phyloP scores from a whole-genome alignment of 1,140 invertebrate species.

The Papilio glaucus region DNA sequence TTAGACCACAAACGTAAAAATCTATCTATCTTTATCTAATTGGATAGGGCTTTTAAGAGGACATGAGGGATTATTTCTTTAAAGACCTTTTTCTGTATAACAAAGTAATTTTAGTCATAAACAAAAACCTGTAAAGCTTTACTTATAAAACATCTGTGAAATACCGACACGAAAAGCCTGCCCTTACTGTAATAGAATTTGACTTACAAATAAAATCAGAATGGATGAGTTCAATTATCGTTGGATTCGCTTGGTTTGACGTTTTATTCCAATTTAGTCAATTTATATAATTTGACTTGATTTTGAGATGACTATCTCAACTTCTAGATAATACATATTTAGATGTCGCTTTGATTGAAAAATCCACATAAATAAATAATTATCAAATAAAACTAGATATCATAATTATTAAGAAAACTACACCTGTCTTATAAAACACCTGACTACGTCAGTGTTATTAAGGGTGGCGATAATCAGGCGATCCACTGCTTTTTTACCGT shows the following conservation, averaged over 20 bases:
- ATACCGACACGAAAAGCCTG: background rate
- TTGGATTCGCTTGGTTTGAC: background rate
- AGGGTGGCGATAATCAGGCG: too few species aligned
- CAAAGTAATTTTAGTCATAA: background rate
- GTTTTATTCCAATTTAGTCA: background rate
- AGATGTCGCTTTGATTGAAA: background rate
- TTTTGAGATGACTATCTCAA: background rate
- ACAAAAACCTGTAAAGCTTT: background rate
- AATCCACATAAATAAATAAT: too few species aligned
- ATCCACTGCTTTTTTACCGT: too few species aligned
- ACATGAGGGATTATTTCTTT: background rate
- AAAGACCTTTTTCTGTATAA: background rate
- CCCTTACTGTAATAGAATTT: background rate
- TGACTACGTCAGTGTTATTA: too few species aligned
- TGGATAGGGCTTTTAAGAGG: too few species aligned
- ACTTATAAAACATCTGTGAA: background rate
- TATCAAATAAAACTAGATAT: too few species aligned
- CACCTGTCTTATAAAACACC: too few species aligned
- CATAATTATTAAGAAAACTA: too few species aligned
- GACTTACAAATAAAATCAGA: slow-evolving; percentile 15
- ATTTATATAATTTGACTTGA: background rate
- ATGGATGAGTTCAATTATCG: slow-evolving; percentile 13
- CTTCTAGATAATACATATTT: background rate
- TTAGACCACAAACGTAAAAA: too few species aligned
- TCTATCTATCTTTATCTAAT: too few species aligned